Percentiles rank a stretch among this genome's conserved stretches.
Evolutionary conservation across 2,113 vertebrate genomes (phyloP).

Genomic region (Chunga burmeisteri): DNA sequence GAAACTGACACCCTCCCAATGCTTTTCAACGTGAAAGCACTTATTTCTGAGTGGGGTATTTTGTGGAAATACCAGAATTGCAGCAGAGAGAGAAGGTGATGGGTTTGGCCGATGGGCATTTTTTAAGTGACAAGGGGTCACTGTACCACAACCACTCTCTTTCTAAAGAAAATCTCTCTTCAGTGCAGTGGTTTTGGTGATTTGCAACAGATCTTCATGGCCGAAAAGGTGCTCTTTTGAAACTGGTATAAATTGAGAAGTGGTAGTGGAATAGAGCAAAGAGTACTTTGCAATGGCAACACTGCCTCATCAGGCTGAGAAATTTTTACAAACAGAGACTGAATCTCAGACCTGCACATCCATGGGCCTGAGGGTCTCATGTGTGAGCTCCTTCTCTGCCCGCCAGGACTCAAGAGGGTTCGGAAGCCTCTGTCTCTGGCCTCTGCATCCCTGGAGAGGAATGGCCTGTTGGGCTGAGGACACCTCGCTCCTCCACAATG

Average conservation of each 20-base stretch:
- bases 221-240: not conserved
- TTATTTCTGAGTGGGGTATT: not conserved
- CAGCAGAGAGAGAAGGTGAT: not conserved
- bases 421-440: not conserved
- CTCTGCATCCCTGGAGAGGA: not conserved
- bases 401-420: not conserved
- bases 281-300: not conserved
- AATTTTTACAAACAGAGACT: not conserved
- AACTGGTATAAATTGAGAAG: not conserved
- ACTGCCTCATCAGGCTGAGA: not conserved
- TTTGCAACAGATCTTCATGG: not conserved
- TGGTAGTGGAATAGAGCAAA: not conserved
- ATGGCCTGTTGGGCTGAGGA: accelerated
- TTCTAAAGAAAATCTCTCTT: not conserved
- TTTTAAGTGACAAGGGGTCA: not conserved
- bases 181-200: not conserved
- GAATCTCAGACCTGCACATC: not conserved
- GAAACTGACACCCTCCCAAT: not conserved
- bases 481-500: accelerated
- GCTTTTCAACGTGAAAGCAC: not conserved
- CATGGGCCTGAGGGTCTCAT: not conserved
- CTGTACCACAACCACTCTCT: not conserved
- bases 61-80: not conserved
- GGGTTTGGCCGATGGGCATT: not conserved
- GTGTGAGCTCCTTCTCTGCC: not conserved